Evolutionary conservation across 2,797 vertebrate species (phyloP).

Genomic region (Hyperoplus lanceolatus): DNA sequence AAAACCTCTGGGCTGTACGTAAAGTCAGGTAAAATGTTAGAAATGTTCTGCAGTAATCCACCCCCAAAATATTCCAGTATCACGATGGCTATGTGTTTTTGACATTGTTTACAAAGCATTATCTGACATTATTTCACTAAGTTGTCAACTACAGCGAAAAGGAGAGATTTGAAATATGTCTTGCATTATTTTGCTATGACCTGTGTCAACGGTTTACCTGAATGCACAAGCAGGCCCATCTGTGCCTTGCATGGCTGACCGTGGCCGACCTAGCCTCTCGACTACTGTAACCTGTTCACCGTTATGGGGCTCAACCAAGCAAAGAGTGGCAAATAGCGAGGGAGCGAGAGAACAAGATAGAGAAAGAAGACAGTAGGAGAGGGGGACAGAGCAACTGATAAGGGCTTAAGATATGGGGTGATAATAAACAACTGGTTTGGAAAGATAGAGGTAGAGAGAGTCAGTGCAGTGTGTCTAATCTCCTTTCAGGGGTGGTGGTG

Average conservation of each 20-base stretch:
- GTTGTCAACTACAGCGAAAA: constrained; percentile 36
- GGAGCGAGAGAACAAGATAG: constrained; percentile 45
- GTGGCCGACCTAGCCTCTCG: constrained; percentile 49
- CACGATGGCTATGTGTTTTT: constrained; percentile 30
- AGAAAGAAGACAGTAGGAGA: constrained; percentile 50
- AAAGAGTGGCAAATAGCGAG: constrained; percentile 65
- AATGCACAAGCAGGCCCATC: constrained; percentile 56
- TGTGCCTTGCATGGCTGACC: constrained; percentile 59
- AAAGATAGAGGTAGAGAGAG: constrained; percentile 59
- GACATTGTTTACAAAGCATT: constrained; percentile 28
- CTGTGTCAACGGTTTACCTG: constrained; percentile 48
- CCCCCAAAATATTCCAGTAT: background rate
- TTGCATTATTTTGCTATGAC: constrained; percentile 52
- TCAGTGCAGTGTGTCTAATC: constrained; percentile 77
- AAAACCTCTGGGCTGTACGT: background rate
- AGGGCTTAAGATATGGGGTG: constrained; percentile 40
- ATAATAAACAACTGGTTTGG: constrained; percentile 26
- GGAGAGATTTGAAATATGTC: constrained; percentile 41
- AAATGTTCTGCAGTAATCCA: background rate
- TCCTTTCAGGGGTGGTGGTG: constrained; percentile 66
- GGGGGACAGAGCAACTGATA: constrained; percentile 47
- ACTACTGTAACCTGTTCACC: constrained; percentile 74
- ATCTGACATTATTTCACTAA: constrained; percentile 42
- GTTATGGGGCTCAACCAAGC: constrained; percentile 69
- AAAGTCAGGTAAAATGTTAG: constrained; percentile 14